A percentile compares a stretch with the other conserved stretches of the same genome.
These are phyloP conservation scores for Chaenodraco wilsoni DNA, from an alignment of 2,797 vertebrate genomes.

Conservation along the genomic window DNA sequence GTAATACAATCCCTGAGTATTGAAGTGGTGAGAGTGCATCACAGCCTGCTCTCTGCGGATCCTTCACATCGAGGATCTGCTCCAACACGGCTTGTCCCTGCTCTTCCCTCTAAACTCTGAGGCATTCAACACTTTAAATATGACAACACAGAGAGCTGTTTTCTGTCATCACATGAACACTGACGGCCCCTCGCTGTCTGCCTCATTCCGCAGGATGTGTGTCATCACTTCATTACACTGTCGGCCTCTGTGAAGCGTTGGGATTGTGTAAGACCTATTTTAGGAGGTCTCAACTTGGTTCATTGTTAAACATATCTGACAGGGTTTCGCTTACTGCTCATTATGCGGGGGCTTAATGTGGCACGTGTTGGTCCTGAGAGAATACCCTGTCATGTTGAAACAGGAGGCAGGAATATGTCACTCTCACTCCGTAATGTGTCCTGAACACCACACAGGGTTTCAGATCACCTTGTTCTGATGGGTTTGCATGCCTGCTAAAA, in stretches of 20 bases:
- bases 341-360: neutral
- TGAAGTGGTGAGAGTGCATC: no score
- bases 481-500: no score
- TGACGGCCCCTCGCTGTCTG: slow-evolving; percentile 2
- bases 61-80: no score
- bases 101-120: no score
- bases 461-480: no score
- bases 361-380: neutral
- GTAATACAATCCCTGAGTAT: no score
- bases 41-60: no score
- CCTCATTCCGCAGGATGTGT: slow-evolving; percentile 43
- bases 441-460: no score
- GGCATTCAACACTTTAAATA: neutral
- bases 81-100: no score
- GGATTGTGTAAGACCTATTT: slow-evolving; percentile 48
- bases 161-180: neutral
- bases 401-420: no score
- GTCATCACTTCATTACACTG: slow-evolving; percentile 49
- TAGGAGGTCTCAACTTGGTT: slow-evolving; percentile 21
- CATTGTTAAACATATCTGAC: slow-evolving; percentile 23
- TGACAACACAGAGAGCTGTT: neutral
- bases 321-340: neutral
- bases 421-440: no score
- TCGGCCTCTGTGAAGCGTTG: slow-evolving; percentile 46
- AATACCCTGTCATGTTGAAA: no score